phyloP scores from a whole-genome alignment of 2,113 vertebrate species.

The Gymnogyps californianus region DNA sequence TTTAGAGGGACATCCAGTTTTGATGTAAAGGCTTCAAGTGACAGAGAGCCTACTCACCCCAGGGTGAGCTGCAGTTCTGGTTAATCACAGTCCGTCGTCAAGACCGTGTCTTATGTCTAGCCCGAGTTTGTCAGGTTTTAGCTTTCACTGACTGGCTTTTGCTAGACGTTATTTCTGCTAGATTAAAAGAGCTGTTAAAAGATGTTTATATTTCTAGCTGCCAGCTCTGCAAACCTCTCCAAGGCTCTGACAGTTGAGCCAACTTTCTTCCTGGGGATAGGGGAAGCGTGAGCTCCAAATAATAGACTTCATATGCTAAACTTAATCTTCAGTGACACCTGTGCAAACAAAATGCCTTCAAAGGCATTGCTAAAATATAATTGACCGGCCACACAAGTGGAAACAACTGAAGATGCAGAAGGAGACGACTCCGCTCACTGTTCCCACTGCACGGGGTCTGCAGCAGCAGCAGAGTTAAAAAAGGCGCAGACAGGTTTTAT shows the following conservation, averaged over 20 bases:
- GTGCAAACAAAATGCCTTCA: not conserved
- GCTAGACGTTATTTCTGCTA: not conserved
- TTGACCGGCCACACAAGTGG: rapidly evolving
- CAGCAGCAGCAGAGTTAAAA: not conserved
- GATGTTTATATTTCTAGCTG: constrained; percentile 23
- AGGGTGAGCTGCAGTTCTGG: not conserved
- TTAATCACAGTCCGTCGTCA: no score
- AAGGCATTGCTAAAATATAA: not conserved
- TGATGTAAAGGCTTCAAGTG: not conserved
- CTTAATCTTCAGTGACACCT: constrained; percentile 23
- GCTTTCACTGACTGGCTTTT: not conserved
- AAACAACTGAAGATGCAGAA: not conserved
- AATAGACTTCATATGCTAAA: constrained; percentile 1
- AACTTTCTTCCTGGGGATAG: constrained; percentile 3
- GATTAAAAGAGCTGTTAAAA: constrained; percentile 11
- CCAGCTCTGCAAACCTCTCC: constrained; percentile 37
- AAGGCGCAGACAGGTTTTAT: not conserved
- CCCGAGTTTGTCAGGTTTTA: not conserved
- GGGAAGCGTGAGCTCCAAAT: not conserved
- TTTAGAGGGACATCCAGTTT: no score
- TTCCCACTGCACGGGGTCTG: not conserved
- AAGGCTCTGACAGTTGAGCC: constrained; percentile 16
- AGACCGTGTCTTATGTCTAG: not conserved
- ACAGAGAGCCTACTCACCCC: not conserved
- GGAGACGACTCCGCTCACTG: not conserved